A percentile compares a stretch with the other conserved stretches of the same genome.
Conservation (phyloP, 1,140 invertebrate species). For the Bombus affinis region DNA sequence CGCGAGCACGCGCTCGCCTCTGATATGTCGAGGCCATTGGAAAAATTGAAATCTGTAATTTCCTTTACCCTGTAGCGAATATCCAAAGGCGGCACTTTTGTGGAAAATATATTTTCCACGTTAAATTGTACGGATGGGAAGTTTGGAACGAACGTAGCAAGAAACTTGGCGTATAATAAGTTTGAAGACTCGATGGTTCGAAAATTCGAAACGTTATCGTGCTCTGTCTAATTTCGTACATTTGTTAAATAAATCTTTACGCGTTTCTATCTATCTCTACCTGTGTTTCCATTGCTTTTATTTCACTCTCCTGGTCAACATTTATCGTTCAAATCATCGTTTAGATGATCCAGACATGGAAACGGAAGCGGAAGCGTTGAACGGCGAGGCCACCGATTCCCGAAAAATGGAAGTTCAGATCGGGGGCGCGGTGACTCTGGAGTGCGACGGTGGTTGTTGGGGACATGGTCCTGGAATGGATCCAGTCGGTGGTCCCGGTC, state of each 20-base stretch:
- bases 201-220: not conserved
- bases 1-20: no score
- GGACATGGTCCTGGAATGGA: conserved; percentile 85
- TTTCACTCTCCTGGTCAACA: not conserved
- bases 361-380: conserved; percentile 80
- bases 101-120: not conserved
- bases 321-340: conserved; percentile 49
- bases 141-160: no score
- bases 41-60: conserved; percentile 30
- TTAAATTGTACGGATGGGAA: not conserved
- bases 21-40: no score
- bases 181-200: not conserved
- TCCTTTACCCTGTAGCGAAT: not conserved
- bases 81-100: not conserved
- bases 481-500: conserved; percentile 84
- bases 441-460: conserved; percentile 89
- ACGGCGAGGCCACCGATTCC: conserved; percentile 83
- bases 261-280: not conserved
- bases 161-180: rapidly evolving
- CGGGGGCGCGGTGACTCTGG: conserved; percentile 91
- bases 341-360: conserved; percentile 85
- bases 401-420: conserved; percentile 90
- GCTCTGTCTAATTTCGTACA: not conserved
- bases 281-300: not conserved
- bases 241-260: not conserved